Conservation (phyloP, 2,797 vertebrate genomes). For the Pipistrellus pipistrellus region DNA sequence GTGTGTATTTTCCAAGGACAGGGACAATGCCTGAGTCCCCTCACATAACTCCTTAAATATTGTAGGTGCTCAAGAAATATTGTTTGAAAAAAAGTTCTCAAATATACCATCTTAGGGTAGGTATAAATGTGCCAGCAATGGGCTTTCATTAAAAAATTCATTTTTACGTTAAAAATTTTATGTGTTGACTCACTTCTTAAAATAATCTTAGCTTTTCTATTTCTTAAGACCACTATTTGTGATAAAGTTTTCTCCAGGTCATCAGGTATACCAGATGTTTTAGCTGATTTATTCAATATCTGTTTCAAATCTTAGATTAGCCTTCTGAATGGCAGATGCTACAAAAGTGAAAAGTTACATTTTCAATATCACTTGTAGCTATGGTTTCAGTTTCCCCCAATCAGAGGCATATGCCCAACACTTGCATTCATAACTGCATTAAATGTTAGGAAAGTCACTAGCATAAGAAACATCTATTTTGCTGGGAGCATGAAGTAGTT, state of each 20-base stretch:
- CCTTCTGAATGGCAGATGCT: not conserved
- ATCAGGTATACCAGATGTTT: not conserved
- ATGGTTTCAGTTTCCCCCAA: not conserved
- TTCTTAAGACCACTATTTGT: constrained; percentile 12
- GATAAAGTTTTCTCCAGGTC: not conserved
- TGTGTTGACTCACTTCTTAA: not conserved
- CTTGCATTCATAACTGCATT: constrained; percentile 15
- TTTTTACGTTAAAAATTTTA: constrained; percentile 6
- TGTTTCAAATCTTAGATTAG: not conserved
- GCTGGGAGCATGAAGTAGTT: not conserved
- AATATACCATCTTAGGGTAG: not conserved
- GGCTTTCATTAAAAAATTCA: not conserved
- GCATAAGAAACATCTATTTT: not conserved
- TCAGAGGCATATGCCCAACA: not conserved
- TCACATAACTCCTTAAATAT: not conserved
- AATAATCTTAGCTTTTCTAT: not conserved
- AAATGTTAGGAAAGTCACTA: not conserved
- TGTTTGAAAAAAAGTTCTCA: constrained; percentile 32
- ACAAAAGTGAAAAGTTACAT: not conserved
- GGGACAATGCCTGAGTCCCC: not conserved
- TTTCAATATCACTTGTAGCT: not conserved
- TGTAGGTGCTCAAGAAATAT: not conserved
- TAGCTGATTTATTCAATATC: constrained; percentile 11
- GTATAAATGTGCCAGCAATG: not conserved
- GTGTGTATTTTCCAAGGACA: constrained; percentile 8